Base-by-base conservation (phyloP, 2,888 invertebrate species). In the Latrodectus hesperus region DNA sequence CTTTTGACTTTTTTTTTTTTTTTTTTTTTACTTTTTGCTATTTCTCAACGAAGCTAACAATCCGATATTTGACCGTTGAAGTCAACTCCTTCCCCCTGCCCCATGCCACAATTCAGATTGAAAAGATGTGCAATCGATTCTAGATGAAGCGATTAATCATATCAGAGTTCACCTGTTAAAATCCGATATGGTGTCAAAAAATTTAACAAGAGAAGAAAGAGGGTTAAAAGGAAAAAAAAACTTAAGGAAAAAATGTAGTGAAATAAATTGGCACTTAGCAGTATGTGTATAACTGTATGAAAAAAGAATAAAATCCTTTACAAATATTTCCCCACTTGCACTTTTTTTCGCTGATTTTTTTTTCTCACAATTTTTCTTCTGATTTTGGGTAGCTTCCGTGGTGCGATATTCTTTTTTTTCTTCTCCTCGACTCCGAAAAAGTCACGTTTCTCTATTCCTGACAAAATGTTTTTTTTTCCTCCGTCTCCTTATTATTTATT, bases 211-310 rank as follows among this genome's bases (percentile, higher is more conserved):
- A 71, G 68, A 83, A 83, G 74, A 71, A 77, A 76, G 51, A 64
- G 14, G 51, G 22, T 38, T 38, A 38, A 38, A 38, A 38, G 38
- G 38, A 38, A 38, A 38, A 38, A 38, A 38, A 38, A 38, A 38
- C 0, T 38, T 38, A 6, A 4, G 38, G 51, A 26, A 71, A 71
- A 68, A 78, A 78, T 65, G 79, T 73, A 79, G 52, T 64, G 68
- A 84, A 84, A 84, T 84, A 84, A 84, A 84, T 84, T 84, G 84
- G 84, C 84, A 78, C 84, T 84, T 84, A 84, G 38, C 67, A 68
- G 74, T 55, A 52, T 64, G 53, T 38, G 38, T 38, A 4, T 38
- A 38, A 38, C 38, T 38, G 6, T 38, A 38, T 38, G 2, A 38
- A 38, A 38, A 38, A 38, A 38, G 38, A 78, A 84, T 79, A 84